phyloP scores from a whole-genome alignment of 2,113 vertebrate species.

The Sphyrna mokarran region DNA sequence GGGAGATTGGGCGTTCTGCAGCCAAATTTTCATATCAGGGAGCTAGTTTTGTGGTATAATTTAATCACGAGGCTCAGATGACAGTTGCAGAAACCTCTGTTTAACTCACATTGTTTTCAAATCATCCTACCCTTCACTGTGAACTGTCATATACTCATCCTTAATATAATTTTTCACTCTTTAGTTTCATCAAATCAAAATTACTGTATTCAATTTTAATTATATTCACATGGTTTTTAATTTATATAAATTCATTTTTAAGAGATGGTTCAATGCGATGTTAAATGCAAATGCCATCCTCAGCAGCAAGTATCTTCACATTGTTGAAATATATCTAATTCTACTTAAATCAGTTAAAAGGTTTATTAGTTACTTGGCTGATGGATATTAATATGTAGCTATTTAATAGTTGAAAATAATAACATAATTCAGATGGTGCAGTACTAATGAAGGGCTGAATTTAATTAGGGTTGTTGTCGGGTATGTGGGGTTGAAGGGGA shows the following conservation, averaged over 20 bases:
- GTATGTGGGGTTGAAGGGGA: too few species aligned
- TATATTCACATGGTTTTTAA: background rate
- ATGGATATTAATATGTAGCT: background rate
- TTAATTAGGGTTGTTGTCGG: too few species aligned
- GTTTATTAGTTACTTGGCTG: background rate
- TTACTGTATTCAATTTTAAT: background rate
- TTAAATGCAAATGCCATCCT: background rate
- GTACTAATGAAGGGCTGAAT: background rate
- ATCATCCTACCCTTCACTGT: background rate
- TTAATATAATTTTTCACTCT: background rate
- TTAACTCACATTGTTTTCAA: background rate
- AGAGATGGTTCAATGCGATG: background rate
- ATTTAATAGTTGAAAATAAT: background rate
- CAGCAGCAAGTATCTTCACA: background rate
- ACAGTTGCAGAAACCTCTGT: background rate
- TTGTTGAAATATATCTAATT: background rate
- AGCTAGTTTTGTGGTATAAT: background rate
- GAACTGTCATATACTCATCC: background rate
- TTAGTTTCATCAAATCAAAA: background rate
- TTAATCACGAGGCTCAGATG: background rate
- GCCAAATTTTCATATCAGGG: background rate
- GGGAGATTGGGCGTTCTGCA: background rate
- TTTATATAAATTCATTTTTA: background rate
- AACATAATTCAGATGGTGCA: background rate
- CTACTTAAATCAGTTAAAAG: background rate